Evolutionary conservation across 2,113 vertebrate species (phyloP).

Genomic region (Pseudonaja textilis): DNA sequence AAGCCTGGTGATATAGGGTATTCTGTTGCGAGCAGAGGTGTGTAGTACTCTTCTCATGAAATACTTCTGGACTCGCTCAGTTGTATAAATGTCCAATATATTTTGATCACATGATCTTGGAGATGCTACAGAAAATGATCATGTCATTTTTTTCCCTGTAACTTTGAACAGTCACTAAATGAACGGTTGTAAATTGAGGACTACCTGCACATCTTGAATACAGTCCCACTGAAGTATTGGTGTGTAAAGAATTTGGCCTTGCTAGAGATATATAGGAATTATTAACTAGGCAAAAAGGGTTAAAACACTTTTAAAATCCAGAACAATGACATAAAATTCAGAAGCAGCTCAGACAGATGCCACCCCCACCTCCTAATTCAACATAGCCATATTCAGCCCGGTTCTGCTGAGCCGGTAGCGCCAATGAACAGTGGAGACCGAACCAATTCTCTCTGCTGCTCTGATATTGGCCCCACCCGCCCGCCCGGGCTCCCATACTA

Average conservation of each 20-base stretch:
- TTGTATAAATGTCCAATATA: too few species aligned
- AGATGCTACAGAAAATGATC: neutral
- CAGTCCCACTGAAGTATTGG: neutral
- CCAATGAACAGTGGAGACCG: too few species aligned
- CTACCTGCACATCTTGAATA: neutral
- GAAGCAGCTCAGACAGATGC: neutral
- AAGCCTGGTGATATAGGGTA: too few species aligned
- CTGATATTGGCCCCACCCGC: too few species aligned
- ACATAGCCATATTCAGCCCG: too few species aligned
- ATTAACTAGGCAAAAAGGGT: neutral
- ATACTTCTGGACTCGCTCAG: too few species aligned
- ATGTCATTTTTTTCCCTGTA: neutral
- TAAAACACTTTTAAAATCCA: neutral
- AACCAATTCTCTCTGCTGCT: too few species aligned
- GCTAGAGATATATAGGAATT: neutral
- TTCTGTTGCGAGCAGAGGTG: too few species aligned
- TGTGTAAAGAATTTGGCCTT: neutral
- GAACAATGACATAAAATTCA: neutral
- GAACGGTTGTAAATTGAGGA: neutral
- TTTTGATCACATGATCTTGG: neutral
- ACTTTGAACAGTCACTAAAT: neutral
- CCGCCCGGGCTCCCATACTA: too few species aligned
- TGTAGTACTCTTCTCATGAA: too few species aligned
- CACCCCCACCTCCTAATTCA: neutral
- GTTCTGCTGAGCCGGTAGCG: too few species aligned